These are phyloP conservation scores for Crotalus horridus DNA, from an alignment of 2,113 vertebrate species.

Conservation along the genomic window DNA sequence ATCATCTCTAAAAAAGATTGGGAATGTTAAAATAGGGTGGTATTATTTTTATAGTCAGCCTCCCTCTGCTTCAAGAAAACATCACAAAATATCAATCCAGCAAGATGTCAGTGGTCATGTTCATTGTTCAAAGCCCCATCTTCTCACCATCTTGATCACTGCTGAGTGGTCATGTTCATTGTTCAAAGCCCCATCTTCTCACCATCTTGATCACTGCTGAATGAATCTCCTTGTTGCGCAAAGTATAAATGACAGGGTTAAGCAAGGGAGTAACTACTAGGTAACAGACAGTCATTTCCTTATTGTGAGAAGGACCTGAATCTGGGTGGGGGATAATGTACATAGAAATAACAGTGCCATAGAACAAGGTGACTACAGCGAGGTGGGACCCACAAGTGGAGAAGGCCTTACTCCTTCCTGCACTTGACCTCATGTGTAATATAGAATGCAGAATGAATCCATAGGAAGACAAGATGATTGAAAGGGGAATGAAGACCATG, in stretches of 20 bases:
- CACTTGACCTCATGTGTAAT: constrained; percentile 12
- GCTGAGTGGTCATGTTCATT: no score
- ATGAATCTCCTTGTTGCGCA: neutral
- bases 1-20: neutral
- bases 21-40: neutral
- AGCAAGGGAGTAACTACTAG: neutral
- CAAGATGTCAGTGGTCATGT: neutral
- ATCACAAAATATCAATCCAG: neutral
- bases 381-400: constrained; percentile 55
- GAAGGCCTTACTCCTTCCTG: constrained; percentile 48
- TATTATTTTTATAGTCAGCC: no score
- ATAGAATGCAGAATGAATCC: neutral
- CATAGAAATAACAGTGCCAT: neutral
- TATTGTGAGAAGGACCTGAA: neutral
- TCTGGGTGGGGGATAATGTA: neutral
- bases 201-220: neutral
- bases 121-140: no score
- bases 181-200: neutral
- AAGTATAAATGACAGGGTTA: neutral
- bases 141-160: no score
- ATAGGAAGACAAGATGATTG: constrained; percentile 41
- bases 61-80: neutral
- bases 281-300: neutral
- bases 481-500: constrained; percentile 28
- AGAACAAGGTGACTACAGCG: constrained; percentile 38